These are phyloP conservation scores for Coelopa frigida DNA, from an alignment of 1,140 invertebrate species.

Conservation along the genomic window DNA sequence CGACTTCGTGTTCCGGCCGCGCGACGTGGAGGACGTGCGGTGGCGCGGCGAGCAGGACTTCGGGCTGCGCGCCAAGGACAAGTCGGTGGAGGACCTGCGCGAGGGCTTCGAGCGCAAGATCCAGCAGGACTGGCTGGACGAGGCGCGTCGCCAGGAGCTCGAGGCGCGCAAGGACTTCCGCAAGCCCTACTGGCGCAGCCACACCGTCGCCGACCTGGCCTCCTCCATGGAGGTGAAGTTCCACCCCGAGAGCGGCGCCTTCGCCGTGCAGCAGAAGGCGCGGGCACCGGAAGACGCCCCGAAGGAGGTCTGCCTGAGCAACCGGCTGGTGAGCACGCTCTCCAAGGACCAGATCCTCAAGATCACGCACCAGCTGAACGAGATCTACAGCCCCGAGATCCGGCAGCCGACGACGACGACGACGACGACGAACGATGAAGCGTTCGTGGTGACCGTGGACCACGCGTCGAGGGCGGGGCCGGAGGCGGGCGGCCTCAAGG, in stretches of 20 bases:
- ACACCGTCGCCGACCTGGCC: conserved; percentile 69
- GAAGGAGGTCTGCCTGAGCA: conserved; percentile 52
- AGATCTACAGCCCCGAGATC: conserved; percentile 60
- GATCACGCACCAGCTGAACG: conserved; percentile 71
- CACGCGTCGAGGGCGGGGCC: conserved; percentile 44
- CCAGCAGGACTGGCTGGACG: conserved; percentile 18
- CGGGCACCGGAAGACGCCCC: conserved; percentile 17
- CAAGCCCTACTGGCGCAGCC: conserved; percentile 75
- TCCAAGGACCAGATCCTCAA: conserved; percentile 77
- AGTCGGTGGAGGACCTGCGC: conserved; percentile 77
- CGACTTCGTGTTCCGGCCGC: conserved; percentile 72
- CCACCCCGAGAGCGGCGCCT: conserved; percentile 20
- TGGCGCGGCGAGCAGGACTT: conserved; percentile 69
- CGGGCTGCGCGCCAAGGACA: conserved; percentile 72
- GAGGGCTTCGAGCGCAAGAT: conserved; percentile 55
- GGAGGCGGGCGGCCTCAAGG: conserved; percentile 49
- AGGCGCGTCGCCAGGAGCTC: conserved; percentile 39
- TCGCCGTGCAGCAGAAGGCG: conserved; percentile 31
- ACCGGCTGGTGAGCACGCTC: conserved; percentile 72
- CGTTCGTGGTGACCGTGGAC: conserved; percentile 56
- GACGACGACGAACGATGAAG: conserved; percentile 18
- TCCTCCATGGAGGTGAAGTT: conserved; percentile 55
- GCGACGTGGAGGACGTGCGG: conserved; percentile 59
- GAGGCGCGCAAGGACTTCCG: conserved; percentile 58
- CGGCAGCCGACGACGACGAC: not conserved